Base-by-base conservation (phyloP, 2,888 invertebrate genomes). In the Dicycla oo region DNA sequence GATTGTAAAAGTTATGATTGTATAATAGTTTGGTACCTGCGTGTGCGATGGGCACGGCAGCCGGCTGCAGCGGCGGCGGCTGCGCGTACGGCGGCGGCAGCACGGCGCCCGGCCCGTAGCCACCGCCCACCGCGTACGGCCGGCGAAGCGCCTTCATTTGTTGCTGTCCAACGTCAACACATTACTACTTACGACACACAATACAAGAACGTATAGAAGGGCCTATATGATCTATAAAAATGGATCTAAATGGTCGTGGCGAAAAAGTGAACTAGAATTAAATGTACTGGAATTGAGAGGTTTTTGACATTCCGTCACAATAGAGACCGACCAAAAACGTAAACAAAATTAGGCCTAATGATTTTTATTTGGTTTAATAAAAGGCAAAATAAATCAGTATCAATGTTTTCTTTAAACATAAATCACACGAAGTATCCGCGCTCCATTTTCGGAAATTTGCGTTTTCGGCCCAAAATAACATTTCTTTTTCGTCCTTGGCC, bases 131-230 rank as follows among this genome's bases (percentile, higher is more conserved):
- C 71, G 78, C 84, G 91, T 93, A 95, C 82, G 92, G 89, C 58
- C 94, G 94, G 13, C 95, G 94, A 84, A 95, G 87, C 80, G 89
- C 89, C 89, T 95, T 94, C 89, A 94, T 92, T 81, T 90, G 92
- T 87, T 92, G 93, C 92, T 91, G 88, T 54, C 78, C 26, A 75
- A 67, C 11, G 51, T 64, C 68, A 53, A 75, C 30, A 53, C 49
- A 75, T 72, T 73, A 73, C 38, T 47, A 54, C 65, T 80, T 73
- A 73, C 61, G 51, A 64, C 34, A 49, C n/a, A 66, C 40, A 8
- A 72, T 26, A 26, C 34, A 71, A 26, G 51, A 23, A 23, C 47
- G 2, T 26, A 23, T 18, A 8, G 15, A 38, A 30, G 26, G 15
- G 26, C 1, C 47, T 10, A 45, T 34, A 66, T 23, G 64, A 20